Evolutionary conservation across 2,888 invertebrate genomes (phyloP).

Genomic region (Lasioglossum oenotherae): DNA sequence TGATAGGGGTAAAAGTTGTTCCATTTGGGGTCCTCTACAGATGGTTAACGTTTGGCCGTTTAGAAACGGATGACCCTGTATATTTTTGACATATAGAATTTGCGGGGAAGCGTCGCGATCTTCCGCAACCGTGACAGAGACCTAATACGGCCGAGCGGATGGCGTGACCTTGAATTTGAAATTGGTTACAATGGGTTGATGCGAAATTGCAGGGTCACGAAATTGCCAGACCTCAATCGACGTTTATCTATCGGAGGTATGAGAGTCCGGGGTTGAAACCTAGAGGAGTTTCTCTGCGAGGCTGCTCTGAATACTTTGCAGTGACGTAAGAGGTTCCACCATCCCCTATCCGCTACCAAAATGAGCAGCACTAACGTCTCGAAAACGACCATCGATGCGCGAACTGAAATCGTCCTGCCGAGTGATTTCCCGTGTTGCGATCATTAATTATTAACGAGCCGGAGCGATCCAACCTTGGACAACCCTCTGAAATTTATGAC

Average conservation of each 20-base stretch:
- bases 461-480: neutral
- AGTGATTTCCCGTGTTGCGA: slow-evolving; percentile 24
- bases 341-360: slow-evolving; percentile 38
- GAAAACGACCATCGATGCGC: slow-evolving; percentile 36
- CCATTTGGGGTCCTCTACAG: too few species aligned
- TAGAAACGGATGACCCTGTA: too few species aligned
- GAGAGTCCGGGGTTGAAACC: slow-evolving; percentile 1
- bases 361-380: slow-evolving; percentile 57
- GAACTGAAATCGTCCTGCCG: slow-evolving; percentile 18
- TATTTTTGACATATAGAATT: too few species aligned
- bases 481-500: neutral
- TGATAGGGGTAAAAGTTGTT: too few species aligned
- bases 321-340: slow-evolving; percentile 65
- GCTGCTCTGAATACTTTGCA: slow-evolving; percentile 30
- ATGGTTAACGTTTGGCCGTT: too few species aligned
- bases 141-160: neutral
- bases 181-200: neutral
- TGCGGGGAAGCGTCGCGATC: neutral
- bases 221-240: slow-evolving; percentile 15
- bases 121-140: neutral
- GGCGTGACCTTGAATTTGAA: neutral
- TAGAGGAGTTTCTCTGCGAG: neutral
- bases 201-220: slow-evolving; percentile 7
- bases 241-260: slow-evolving; percentile 30
- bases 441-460: slow-evolving; percentile 38